Conservation (phyloP, 2,113 vertebrate genomes). For the Semicossyphus pulcher region DNA sequence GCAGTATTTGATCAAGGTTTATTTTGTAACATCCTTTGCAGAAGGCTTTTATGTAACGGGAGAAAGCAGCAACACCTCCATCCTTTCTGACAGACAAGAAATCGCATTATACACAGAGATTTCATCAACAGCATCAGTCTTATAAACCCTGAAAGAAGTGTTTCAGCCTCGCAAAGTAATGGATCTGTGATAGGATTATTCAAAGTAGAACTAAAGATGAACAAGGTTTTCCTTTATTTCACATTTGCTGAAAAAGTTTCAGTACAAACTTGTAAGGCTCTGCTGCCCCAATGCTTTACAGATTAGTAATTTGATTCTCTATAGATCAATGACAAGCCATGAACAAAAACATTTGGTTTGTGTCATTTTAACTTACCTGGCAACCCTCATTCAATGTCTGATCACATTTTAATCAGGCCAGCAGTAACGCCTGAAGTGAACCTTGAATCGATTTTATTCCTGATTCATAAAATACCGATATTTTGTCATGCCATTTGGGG, state of each 20-base stretch:
- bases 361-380: too few species aligned
- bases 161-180: background rate
- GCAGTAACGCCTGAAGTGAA: too few species aligned
- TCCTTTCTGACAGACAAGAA: background rate
- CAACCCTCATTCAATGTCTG: too few species aligned
- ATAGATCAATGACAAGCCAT: background rate
- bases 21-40: slow-evolving; percentile 49
- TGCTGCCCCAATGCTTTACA: background rate
- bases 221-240: background rate
- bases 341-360: background rate
- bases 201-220: background rate
- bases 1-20: slow-evolving; percentile 50
- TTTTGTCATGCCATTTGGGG: too few species aligned
- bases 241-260: background rate
- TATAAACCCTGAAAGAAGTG: background rate
- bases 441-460: too few species aligned
- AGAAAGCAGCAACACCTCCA: slow-evolving; percentile 14
- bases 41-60: slow-evolving; percentile 43
- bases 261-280: background rate
- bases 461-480: too few species aligned
- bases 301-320: background rate
- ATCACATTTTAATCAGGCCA: too few species aligned
- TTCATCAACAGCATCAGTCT: slow-evolving; percentile 20
- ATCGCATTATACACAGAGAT: slow-evolving; percentile 12
- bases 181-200: background rate